Conservation (phyloP, 2,113 vertebrate species). For the Terrapene triunguis region DNA sequence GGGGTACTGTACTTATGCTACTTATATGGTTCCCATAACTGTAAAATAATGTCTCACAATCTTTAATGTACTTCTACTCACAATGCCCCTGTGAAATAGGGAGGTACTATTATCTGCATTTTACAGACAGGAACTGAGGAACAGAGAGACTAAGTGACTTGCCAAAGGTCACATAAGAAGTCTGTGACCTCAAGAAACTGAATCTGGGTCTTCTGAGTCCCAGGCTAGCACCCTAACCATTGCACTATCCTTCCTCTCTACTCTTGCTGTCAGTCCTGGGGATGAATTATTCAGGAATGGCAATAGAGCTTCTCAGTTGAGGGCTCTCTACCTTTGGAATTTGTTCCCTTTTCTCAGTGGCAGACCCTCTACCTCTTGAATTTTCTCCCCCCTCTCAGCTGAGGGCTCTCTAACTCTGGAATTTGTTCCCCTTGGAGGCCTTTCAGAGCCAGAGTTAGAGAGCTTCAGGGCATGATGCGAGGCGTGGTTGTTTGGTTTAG, state of each 20-base stretch:
- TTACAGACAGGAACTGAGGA: not conserved
- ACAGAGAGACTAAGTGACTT: not conserved
- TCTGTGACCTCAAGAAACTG: not conserved
- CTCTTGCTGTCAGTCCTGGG: not conserved
- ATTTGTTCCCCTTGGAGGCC: not conserved
- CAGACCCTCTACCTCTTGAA: not conserved
- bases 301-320: not conserved
- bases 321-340: not conserved
- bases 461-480: not conserved
- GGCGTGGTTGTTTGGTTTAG: not conserved
- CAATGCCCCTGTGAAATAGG: not conserved
- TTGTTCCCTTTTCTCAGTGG: not conserved
- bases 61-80: not conserved
- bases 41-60: not conserved
- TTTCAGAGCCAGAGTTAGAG: not conserved
- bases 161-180: not conserved
- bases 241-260: not conserved
- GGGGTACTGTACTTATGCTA: not conserved
- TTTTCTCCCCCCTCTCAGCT: not conserved
- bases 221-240: not conserved
- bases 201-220: accelerated
- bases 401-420: not conserved
- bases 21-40: not conserved
- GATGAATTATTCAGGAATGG: not conserved
- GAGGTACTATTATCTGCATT: not conserved